phyloP scores from a whole-genome alignment of 53 echinoderm and acorn worm species.

The Patiria pectinifera region DNA sequence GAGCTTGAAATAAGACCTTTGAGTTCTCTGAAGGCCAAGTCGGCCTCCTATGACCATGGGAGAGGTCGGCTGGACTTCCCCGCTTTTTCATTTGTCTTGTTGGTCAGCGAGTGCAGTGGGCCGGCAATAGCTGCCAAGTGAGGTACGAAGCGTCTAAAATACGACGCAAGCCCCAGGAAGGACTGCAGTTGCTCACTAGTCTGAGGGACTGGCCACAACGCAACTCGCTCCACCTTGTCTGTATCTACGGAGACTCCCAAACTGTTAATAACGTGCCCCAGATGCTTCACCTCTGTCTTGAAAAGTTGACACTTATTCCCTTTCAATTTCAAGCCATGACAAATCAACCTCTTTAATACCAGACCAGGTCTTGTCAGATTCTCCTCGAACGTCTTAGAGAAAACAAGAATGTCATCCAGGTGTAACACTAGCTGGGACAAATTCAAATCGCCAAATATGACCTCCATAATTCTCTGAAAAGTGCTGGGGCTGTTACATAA shows the following conservation, averaged over 20 bases:
- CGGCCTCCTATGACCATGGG: conserved; percentile 54
- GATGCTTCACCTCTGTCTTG: not conserved
- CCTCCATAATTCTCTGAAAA: conserved; percentile 72
- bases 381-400: conserved; percentile 45
- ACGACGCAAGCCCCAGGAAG: not conserved
- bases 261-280: not conserved
- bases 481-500: conserved; percentile 67
- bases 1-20: conserved; percentile 43
- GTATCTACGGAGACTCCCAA: not conserved
- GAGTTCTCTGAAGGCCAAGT: conserved; percentile 33
- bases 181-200: not conserved
- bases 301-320: conserved; percentile 1
- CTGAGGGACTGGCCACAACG: not conserved
- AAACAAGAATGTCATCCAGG: conserved; percentile 61
- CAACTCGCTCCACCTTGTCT: not conserved
- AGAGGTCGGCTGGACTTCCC: conserved; percentile 12
- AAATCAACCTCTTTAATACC: not conserved
- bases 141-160: not conserved
- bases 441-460: conserved; percentile 68
- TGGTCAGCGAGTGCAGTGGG: not conserved
- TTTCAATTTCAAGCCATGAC: conserved; percentile 17
- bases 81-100: not conserved
- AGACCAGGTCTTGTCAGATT: conserved; percentile 21
- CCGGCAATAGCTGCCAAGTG: not conserved
- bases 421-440: conserved; percentile 41